Evolutionary conservation across 2,113 vertebrate species (phyloP), one percentile per base, ranked within the genome.

Genomic region (Panthera uncia): DNA sequence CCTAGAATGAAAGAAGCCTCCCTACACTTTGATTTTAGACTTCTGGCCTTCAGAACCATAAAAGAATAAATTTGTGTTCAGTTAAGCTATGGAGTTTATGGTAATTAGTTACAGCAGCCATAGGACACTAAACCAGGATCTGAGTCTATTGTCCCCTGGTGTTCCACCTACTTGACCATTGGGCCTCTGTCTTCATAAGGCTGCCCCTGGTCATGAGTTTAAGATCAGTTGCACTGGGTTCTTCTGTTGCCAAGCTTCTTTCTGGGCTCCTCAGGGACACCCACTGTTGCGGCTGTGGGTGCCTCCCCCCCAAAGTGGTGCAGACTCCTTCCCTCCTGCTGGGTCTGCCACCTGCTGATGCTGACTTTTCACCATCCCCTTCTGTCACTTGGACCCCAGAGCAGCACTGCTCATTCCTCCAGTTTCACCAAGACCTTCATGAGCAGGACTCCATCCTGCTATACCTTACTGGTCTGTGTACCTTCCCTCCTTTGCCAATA

Each of bases 311-410:
- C 45, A 45, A 45, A 36, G 5, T 8, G 61, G 45, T 38, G 41
- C 71, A 4, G 3, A 4, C 21, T 31, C 36, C 38, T 33, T 5
- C 14, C 27, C 21, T 48, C 31, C 7, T 13, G 3, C 1, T 8
- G 6, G 48, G 36, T 0, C 4, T 31, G 25, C 16, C 38, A 33
- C 48, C 2, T n/a, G 8, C 63, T 4, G 29, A 5, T 69, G 48
- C 61, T 36, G 71, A 57, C 79, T 81, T 81, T 81, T 36, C 79
- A 6, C 31, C 79, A 21, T 57, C 50, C 3, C 79, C 48, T n/a
- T 45, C 16, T 50, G 50, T 63, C 52, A 29, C 55, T 23, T 65
- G 55, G 89, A 65, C 23, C 31, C 29, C 76, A 57, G 8, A 71
- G 36, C 41, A 71, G 21, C 50, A 8, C 31, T 36, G 25, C 18